These are phyloP conservation scores for Atta cephalotes DNA, from an alignment of 1,140 invertebrate genomes.

Conservation along the genomic window DNA sequence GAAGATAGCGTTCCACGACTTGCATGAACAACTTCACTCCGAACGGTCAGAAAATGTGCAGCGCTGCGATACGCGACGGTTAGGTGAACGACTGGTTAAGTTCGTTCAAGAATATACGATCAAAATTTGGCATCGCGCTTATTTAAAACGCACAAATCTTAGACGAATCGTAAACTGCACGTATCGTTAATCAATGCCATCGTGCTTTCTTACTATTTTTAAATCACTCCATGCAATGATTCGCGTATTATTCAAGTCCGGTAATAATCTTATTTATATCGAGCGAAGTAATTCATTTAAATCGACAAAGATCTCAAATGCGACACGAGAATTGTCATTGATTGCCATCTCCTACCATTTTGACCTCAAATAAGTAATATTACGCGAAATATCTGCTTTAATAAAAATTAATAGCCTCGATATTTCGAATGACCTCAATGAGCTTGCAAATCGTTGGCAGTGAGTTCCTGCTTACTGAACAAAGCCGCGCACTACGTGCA, in stretches of 20 bases:
- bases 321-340: no score
- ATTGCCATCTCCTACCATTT: background rate
- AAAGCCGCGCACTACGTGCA: background rate
- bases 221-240: background rate
- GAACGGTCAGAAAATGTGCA: no score
- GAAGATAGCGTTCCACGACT: no score
- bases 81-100: no score
- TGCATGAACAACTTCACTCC: background rate
- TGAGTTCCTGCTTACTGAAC: background rate
- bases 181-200: background rate
- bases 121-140: background rate
- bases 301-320: no score
- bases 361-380: no score
- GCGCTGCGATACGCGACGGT: background rate
- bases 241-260: background rate
- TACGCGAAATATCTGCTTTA: background rate
- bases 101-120: background rate
- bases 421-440: background rate
- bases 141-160: background rate
- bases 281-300: background rate
- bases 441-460: background rate
- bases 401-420: no score
- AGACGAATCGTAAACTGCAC: background rate
- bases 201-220: background rate
- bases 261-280: background rate